Percentiles rank a stretch among this genome's conserved stretches.
These are phyloP conservation scores for Scleropages formosus DNA, from an alignment of 2,797 vertebrate species.

Conservation along the genomic window DNA sequence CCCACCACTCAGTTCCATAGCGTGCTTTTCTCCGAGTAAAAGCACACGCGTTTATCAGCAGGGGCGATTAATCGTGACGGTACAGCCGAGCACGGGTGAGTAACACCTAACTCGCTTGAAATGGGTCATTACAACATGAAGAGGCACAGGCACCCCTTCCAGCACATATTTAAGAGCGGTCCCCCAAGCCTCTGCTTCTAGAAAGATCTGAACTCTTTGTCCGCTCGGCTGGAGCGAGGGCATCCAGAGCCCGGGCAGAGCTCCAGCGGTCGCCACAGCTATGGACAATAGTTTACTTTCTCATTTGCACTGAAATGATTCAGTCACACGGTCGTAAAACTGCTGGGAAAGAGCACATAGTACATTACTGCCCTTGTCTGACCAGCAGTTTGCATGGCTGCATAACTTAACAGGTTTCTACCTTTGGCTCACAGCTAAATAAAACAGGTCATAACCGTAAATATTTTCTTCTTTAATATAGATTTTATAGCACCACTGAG, in stretches of 20 bases:
- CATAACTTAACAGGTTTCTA: not conserved
- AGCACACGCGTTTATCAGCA: too few relatives aligned
- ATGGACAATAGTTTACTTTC: constrained; percentile 18
- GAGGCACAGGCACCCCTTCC: not conserved
- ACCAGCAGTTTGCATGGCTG: not conserved
- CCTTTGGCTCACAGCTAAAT: constrained; percentile 11
- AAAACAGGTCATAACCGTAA: constrained; percentile 1
- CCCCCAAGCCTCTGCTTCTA: not conserved
- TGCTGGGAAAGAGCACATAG: not conserved
- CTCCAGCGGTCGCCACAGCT: not conserved
- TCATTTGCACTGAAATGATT: constrained; percentile 18
- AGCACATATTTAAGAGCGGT: not conserved
- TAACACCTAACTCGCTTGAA: too few relatives aligned
- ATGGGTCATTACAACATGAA: not conserved
- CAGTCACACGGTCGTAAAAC: constrained; percentile 18
- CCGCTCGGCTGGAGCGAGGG: constrained; percentile 3
- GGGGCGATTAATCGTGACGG: too few relatives aligned
- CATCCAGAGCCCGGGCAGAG: not conserved
- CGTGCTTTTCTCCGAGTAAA: too few relatives aligned
- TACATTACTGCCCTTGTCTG: not conserved
- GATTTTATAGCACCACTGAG: not conserved
- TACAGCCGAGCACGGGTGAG: too few relatives aligned
- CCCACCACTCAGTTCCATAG: too few relatives aligned
- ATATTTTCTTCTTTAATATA: not conserved
- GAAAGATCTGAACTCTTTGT: constrained; percentile 7